Percentiles rank a stretch among this genome's conserved stretches.
These are phyloP conservation scores for Geophilus truncorum DNA, from an alignment of 2,888 invertebrate species.

Conservation along the genomic window DNA sequence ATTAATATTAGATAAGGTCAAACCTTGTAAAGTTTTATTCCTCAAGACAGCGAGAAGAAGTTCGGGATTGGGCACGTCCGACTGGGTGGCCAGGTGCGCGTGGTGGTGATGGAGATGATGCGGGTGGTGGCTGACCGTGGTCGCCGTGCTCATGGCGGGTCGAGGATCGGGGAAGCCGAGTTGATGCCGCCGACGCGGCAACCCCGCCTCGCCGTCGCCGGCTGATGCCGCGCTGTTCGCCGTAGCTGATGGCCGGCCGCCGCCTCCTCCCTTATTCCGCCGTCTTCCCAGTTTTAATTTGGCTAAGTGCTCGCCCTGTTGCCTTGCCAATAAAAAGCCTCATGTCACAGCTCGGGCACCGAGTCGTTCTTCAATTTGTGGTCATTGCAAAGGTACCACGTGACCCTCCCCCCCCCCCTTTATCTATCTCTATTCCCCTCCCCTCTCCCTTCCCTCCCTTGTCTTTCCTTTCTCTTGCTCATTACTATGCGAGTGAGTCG, in stretches of 20 bases:
- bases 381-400: slow-evolving; percentile 28
- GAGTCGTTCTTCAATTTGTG: slow-evolving; percentile 35
- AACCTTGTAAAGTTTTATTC: slow-evolving; percentile 85
- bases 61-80: slow-evolving; percentile 57
- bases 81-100: slow-evolving; percentile 12
- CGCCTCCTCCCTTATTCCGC: slow-evolving; percentile 36
- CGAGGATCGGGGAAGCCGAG: slow-evolving; percentile 49
- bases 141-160: slow-evolving; percentile 49
- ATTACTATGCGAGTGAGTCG: slow-evolving; percentile 25
- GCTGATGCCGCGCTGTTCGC: slow-evolving; percentile 41
- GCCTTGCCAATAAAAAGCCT: slow-evolving; percentile 34
- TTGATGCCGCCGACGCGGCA: slow-evolving; percentile 45
- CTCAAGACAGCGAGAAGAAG: slow-evolving; percentile 75
- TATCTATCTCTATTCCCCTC: neutral
- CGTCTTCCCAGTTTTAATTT: slow-evolving; percentile 31
- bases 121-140: slow-evolving; percentile 44
- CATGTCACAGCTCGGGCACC: slow-evolving; percentile 32
- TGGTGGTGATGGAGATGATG: slow-evolving; percentile 22
- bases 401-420: slow-evolving; percentile 28
- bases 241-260: slow-evolving; percentile 47
- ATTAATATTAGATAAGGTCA: slow-evolving; percentile 30
- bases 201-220: slow-evolving; percentile 43
- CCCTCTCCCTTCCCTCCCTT: neutral
- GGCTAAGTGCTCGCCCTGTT: slow-evolving; percentile 32
- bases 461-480: neutral